Base-by-base conservation (phyloP, 1,140 invertebrate genomes). In the Uloborus diversus region DNA sequence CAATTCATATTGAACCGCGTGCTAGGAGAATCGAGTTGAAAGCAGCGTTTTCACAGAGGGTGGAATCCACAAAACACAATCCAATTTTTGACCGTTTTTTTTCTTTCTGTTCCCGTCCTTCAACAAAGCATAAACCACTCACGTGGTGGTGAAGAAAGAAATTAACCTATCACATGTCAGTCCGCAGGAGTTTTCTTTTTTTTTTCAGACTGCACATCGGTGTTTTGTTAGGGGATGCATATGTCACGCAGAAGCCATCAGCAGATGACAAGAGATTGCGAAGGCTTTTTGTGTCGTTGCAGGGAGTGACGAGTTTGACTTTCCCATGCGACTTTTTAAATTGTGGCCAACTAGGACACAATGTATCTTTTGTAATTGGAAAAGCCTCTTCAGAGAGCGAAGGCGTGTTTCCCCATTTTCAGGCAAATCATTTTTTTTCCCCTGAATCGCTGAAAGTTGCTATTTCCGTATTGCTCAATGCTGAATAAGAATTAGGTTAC, bases 91-190 rank as follows among this genome's bases (percentile, higher is more conserved):
- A 30, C 23, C 13, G 14, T 28, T 59, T 59, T 42, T 42, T 28
- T 28, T 28, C 13, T 2, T 30, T 59, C 11, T 53, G 28, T 59
- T 59, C 14, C n/a, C n/a, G n/a, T n/a, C n/a, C n/a, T n/a, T n/a
- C n/a, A n/a, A n/a, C n/a, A 3, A 28, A 59, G 28, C 56, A 0
- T 13, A 42, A 42, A 13, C 37, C 9, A 9, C 9, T 42, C 9
- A 42, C 37, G 37, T 42, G 9, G 17, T n/a, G 37, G 37, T 13
- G 53, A 14, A 27, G 27, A 57, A 57, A 57, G 53, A 57, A 57
- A 57, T 57, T 57, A 57, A 57, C 53, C 53, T 57, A 57, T 57
- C 53, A 57, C 53, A 25, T 57, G 53, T 57, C 53, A 57, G 20
- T n/a, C n/a, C 37, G 17, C 37, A 13, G 9, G 1, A 42, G 37